Evolutionary conservation across 2,888 invertebrate genomes (phyloP).

Genomic region (Lithodes maja): DNA sequence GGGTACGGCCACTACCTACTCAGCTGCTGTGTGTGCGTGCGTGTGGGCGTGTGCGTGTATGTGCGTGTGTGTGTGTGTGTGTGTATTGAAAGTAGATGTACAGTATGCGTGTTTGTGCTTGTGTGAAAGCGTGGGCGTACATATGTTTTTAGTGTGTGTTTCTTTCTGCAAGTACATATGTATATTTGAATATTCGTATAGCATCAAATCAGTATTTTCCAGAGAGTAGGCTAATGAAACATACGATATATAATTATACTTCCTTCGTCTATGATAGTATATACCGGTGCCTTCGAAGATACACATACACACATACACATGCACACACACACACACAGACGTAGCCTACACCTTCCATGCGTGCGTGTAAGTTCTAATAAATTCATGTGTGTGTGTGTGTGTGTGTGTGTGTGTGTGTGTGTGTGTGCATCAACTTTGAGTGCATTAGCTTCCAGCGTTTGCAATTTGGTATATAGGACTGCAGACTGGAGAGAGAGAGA

Average conservation of each 20-base stretch:
- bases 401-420: background rate
- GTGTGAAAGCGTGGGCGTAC: background rate
- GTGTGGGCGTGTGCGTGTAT: background rate
- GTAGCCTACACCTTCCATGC: too few relatives aligned
- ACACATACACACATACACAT: too few relatives aligned
- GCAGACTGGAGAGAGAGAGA: conserved; percentile 39
- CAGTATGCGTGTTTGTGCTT: background rate
- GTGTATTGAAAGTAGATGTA: background rate
- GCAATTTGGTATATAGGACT: conserved; percentile 57
- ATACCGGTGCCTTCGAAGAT: too few relatives aligned
- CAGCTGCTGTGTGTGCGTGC: background rate
- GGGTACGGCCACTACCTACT: conserved; percentile 19
- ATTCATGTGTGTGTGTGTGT: background rate
- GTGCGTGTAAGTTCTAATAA: too few relatives aligned
- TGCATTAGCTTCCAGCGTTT: background rate
- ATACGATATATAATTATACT: too few relatives aligned
- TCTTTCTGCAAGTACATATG: too few relatives aligned
- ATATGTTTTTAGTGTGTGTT: background rate
- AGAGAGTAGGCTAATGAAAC: too few relatives aligned
- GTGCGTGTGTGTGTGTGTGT: background rate
- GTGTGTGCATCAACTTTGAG: background rate
- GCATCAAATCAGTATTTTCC: too few relatives aligned
- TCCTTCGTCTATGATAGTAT: too few relatives aligned
- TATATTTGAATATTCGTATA: too few relatives aligned
- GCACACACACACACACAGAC: too few relatives aligned